Percentiles rank a stretch among this genome's conserved stretches.
Evolutionary conservation across 2,888 invertebrate genomes (phyloP).

Genomic region (Synanthedon tipuliformis): DNA sequence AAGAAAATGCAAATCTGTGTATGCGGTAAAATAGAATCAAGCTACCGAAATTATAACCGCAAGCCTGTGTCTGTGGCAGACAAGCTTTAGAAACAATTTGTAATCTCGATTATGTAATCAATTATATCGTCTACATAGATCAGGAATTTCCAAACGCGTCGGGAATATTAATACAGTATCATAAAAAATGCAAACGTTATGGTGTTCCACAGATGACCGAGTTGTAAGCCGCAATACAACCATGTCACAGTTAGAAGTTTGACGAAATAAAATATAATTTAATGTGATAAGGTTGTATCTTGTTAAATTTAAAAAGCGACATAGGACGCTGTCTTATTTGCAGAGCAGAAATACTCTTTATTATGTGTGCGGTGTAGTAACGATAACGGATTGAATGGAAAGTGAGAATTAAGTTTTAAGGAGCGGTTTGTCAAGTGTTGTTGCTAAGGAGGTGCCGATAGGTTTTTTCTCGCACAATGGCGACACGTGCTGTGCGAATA

Average conservation of each 20-base stretch:
- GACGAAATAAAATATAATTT: not conserved
- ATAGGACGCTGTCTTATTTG: not conserved
- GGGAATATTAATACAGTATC: slow-evolving; percentile 23
- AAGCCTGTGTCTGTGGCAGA: too few relatives aligned
- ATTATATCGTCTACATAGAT: slow-evolving; percentile 22
- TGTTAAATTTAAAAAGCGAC: not conserved
- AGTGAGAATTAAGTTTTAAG: slow-evolving; percentile 8
- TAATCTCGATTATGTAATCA: slow-evolving; percentile 22
- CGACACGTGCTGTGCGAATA: not conserved
- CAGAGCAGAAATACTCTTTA: not conserved
- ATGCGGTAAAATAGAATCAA: too few relatives aligned
- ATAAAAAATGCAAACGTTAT: not conserved
- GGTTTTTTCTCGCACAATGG: not conserved
- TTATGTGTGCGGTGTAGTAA: not conserved
- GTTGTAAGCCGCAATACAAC: not conserved
- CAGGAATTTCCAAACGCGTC: slow-evolving; percentile 34
- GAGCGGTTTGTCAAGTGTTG: not conserved
- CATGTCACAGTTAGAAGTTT: not conserved
- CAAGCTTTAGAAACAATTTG: not conserved
- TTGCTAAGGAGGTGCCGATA: not conserved
- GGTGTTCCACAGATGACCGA: not conserved
- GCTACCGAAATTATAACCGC: too few relatives aligned
- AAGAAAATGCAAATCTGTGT: too few relatives aligned
- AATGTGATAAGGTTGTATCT: not conserved
- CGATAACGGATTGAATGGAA: slow-evolving; percentile 24